Conservation (phyloP, 2,113 vertebrate species). For the Gymnogyps californianus region DNA sequence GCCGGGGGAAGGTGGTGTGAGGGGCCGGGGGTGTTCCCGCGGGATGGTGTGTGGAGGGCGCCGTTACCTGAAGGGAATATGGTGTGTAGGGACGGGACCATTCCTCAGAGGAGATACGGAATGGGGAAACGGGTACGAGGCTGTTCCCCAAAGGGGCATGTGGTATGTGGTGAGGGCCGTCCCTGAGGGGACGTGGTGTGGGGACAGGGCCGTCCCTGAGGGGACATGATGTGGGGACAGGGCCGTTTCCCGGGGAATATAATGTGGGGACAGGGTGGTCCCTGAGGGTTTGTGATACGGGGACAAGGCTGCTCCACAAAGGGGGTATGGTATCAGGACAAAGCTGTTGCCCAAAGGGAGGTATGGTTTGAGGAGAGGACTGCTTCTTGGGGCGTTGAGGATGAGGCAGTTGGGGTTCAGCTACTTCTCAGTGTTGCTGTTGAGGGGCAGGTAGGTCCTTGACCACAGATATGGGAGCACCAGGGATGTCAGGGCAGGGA, state of each 20-base stretch:
- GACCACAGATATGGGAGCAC: neutral
- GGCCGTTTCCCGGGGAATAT: neutral
- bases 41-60: accelerated
- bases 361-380: neutral
- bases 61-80: accelerated
- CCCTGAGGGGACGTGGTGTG: too few relatives aligned
- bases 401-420: neutral
- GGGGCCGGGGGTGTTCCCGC: accelerated
- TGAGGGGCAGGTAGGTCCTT: neutral
- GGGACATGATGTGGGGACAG: accelerated
- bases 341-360: neutral
- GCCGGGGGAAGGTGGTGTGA: neutral
- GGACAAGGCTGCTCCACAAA: neutral
- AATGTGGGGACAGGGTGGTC: neutral
- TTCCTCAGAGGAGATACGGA: accelerated
- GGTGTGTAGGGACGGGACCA: accelerated
- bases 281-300: neutral
- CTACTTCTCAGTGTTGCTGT: neutral
- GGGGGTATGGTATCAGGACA: accelerated
- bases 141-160: accelerated
- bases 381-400: neutral
- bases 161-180: neutral
- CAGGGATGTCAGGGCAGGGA: neutral
- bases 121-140: neutral
- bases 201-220: neutral